Base-by-base conservation (phyloP, 2,797 vertebrate species). In the Trematomus bernacchii region DNA sequence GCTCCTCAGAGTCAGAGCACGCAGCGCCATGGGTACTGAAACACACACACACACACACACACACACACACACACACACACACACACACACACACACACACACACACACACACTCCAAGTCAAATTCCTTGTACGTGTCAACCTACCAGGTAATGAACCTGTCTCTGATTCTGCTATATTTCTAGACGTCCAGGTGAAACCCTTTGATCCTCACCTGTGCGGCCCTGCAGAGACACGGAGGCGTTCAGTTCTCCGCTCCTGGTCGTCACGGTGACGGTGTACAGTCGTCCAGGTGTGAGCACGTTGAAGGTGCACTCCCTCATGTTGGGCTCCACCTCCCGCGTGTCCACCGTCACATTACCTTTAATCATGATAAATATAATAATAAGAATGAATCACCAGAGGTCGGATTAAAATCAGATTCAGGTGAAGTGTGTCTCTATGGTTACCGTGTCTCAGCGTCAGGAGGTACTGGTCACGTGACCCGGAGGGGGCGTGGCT, bases 251-350 rank as follows among this genome's bases (percentile, higher is more conserved):
- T 43, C 95, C 94, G 71, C 96, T 97, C 73, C 94, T 96, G 82
- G 95, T 97, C 16, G 94, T 94, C 85, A 99, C 87, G 0, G 93
- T 95, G 78, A 97, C 94, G 57, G 77, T 91, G 18, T 97, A 99
- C 33, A 71, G 92, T 57, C 95, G 92, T 55, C 98, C 98, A 47
- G 97, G 96, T 2, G 93, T 92, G 70, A 99, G 94, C 9, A 96
- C 93, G 2, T 94, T 97, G 77, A 99, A 98, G 6, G 96, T 98
- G 89, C 97, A 98, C 86, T 99, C 98, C 83, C 96, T 97, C 93
- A 96, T 96, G 80, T 97, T 95, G 21, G 94, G 94, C 76, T 91
- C 85, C 92, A 97, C 93, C 10, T 84, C 87, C 69, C 95, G 93
- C 77, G 96, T 95, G 0, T 94, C 93, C 62, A 96, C 48, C 4